Evolutionary conservation across 2,797 vertebrate species (phyloP), one percentile per base, ranked within the genome.

Genomic region (Scomberomorus guttatus): DNA sequence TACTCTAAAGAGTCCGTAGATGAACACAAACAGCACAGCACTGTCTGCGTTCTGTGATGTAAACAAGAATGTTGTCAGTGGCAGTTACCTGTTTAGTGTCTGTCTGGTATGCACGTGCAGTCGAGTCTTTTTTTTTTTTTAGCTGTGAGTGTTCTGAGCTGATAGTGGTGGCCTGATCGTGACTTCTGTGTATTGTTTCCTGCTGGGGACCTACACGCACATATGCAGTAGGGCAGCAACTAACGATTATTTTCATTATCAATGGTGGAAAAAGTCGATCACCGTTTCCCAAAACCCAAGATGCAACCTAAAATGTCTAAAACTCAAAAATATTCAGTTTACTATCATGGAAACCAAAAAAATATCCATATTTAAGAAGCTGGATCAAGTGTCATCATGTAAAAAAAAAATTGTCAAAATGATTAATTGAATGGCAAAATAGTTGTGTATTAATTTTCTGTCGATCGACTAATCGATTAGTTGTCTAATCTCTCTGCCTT

Each of bases 151-250:
- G 52, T 34, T 67, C 54, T 79, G 50, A 58, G 66, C 80, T 68
- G 54, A 25, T 51, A 51, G 72, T 1, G 14, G 52, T 37, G 42
- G n/a, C 51, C 80, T 72, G 73, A 24, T 72, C 17, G 10, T 80
- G 82, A 80, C 73, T 82, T 79, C 34, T 85, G 64, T 79, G 61
- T 37, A 27, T 22, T 37, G 55, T 80, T 89, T 88, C 72, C 81
- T 80, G 63, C 29, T 74, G 34, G 32, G 79, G 63, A 15, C 10
- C 27, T 11, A 22, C 59, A 67, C 18, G 66, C 72, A 65, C 18
- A 27, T 59, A 62, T n/a, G 13, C 3, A 42, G 34, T 37, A 8
- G 9, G 8, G 34, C 34, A 37, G 34, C 15, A 46, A 20, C 6
- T 18, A 11, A 39, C 2, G 37, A 48, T 48, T 20, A 20, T 48